These are phyloP conservation scores for Drosophila gaucha DNA, from an alignment of 2,888 invertebrate species.

Conservation along the genomic window DNA sequence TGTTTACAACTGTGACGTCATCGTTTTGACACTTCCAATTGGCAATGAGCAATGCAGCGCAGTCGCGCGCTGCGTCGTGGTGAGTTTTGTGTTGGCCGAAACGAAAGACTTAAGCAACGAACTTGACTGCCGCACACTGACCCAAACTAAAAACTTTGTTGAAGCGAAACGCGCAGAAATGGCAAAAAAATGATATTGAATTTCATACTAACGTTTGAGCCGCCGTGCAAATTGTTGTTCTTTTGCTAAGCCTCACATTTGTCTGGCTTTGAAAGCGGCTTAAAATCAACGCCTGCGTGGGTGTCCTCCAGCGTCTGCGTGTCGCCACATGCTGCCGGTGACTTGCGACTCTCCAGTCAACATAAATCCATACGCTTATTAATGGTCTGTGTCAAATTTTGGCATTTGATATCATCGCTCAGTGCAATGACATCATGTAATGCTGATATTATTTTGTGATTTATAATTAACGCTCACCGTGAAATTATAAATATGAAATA, in stretches of 20 bases:
- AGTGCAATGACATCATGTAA: conserved; percentile 66
- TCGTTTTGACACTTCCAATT: conserved; percentile 69
- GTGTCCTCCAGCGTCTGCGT: conserved; percentile 55
- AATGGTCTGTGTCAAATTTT: conserved; percentile 58
- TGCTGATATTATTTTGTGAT: conserved; percentile 13
- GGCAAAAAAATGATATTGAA: conserved; percentile 59
- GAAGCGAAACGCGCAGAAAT: conserved; percentile 6
- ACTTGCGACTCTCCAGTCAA: conserved; percentile 18
- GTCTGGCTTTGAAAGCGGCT: conserved; percentile 79
- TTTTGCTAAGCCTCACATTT: conserved; percentile 68
- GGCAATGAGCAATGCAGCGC: conserved; percentile 28
- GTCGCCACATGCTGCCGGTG: conserved; percentile 35
- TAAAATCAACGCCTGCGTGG: conserved; percentile 79
- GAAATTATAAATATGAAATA: conserved; percentile 8
- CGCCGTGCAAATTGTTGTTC: conserved; percentile 62
- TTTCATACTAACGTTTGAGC: conserved; percentile 54
- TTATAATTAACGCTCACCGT: conserved; percentile 16
- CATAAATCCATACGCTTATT: conserved; percentile 69
- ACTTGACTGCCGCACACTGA: conserved; percentile 53
- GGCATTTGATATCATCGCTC: conserved; percentile 55
- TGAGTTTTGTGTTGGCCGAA: conserved; percentile 44
- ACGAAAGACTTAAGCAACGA: conserved; percentile 71
- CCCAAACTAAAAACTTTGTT: conserved; percentile 34
- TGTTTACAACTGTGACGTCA: conserved; percentile 78
- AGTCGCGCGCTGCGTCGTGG: conserved; percentile 28